Conservation (phyloP, 1,140 invertebrate genomes). For the Bombus balteatus region DNA sequence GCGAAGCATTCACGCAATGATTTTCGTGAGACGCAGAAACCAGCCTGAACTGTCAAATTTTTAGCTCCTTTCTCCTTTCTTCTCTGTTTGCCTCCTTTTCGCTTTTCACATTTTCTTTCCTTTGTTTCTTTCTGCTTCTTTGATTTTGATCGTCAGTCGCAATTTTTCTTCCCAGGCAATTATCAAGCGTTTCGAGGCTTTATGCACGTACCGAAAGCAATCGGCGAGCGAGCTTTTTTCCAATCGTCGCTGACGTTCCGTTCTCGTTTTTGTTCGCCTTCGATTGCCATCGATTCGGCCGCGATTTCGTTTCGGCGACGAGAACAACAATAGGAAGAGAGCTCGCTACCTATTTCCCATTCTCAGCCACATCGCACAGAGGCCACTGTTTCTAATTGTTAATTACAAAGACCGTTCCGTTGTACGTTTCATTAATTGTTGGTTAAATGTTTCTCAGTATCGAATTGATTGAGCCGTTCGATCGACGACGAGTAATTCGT, state of each 20-base stretch:
- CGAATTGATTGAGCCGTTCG: background rate
- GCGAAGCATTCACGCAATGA: no score
- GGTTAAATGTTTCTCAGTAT: background rate
- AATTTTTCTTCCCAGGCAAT: background rate
- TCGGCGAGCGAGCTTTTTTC: background rate
- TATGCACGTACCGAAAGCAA: background rate
- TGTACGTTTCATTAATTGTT: background rate
- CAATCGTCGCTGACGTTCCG: background rate
- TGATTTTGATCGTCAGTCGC: background rate
- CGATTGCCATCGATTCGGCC: constrained; percentile 31
- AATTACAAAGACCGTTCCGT: background rate
- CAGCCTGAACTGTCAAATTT: no score
- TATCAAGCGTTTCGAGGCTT: background rate
- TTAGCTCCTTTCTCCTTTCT: background rate
- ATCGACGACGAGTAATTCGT: background rate
- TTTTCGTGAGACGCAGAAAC: no score
- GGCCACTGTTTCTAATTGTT: constrained; percentile 19
- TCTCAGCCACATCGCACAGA: no score
- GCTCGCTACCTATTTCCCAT: background rate
- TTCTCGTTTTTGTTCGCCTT: constrained; percentile 15
- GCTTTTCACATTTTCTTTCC: background rate
- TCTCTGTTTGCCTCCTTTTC: background rate
- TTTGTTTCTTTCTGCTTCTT: background rate
- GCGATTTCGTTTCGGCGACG: constrained; percentile 21
- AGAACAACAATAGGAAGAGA: background rate